phyloP scores from a whole-genome alignment of 2,797 vertebrate genomes.

The Smutsia gigantea region DNA sequence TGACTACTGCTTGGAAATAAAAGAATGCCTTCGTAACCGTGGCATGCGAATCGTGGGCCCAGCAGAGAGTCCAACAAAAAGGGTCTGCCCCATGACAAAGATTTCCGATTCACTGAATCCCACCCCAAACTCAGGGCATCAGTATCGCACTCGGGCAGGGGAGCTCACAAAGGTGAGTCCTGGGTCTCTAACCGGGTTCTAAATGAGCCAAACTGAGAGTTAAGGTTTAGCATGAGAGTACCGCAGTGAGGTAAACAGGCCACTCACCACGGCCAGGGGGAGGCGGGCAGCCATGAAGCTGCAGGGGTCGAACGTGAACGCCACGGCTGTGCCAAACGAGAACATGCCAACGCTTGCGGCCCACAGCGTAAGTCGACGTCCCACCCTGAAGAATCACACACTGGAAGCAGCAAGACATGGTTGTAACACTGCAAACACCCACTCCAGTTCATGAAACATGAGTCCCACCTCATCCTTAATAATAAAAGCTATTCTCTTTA shows the following conservation, averaged over 20 bases:
- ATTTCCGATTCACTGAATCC: conserved; percentile 38
- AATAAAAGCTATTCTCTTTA: not conserved
- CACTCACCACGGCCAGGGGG: conserved; percentile 95
- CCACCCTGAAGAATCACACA: conserved; percentile 87
- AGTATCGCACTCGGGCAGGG: not conserved
- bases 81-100: not conserved
- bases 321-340: conserved; percentile 90
- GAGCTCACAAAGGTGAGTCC: not conserved
- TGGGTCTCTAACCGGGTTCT: not conserved
- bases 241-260: not conserved
- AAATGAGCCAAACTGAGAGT: conserved; percentile 36
- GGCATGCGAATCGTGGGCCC: not conserved
- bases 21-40: not conserved
- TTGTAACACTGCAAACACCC: not conserved
- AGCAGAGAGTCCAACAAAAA: not conserved
- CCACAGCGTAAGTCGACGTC: conserved; percentile 92
- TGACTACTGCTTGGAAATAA: conserved; percentile 30
- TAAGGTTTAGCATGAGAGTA: not conserved
- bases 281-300: conserved; percentile 92
- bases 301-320: conserved; percentile 93
- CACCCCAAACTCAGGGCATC: not conserved
- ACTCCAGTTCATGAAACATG: not conserved
- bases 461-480: not conserved
- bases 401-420: not conserved
- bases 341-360: conserved; percentile 92